Evolutionary conservation across 1,140 invertebrate species (phyloP), one percentile per base, ranked within the genome.

Genomic region (Drosophila equinoxialis): DNA sequence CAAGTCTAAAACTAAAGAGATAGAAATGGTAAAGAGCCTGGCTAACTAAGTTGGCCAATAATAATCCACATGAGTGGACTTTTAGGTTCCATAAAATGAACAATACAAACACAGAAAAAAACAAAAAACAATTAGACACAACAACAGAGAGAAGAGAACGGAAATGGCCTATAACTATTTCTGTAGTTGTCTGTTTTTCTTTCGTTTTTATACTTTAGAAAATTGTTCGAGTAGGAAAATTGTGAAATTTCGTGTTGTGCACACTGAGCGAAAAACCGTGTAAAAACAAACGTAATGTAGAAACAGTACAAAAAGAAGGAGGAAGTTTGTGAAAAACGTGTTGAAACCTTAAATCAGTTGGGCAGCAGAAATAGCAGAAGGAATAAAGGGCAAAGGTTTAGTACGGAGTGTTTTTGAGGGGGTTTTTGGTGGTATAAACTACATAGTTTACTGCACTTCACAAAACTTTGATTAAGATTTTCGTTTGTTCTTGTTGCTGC

Each of bases 391-490:
- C 65, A 61, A 51, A n/a, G 74, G 51, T 39, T 35, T 66, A 41
- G 8, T 37, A 13, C 20, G 42, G 35, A 39, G 11, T 11, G 30
- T 17, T 39, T 2, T 2, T 7, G 68, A 26, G 26, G 45, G 61
- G 6, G 57, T 39, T 5, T 14, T 45, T 39, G 65, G 63, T 39
- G 62, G 55, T 76, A 86, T 76, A 79, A 80, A 83, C 83, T 83
- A 89, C 77, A 84, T 83, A 87, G 79, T 89, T 87, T 89, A 89
- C 84, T 89, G 83, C 80, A 87, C 83, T 87, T 89, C 68, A 74
- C 83, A 68, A 84, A 87, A 87, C 84, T 87, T 87, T 87, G 84
- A 87, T 87, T 87, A 87, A 87, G 84, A 89, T 87, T 87, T 87
- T 89, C 85, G 70, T 74, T 87, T 86, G 82, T 39, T 39, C 37